phyloP scores from a whole-genome alignment of 2,113 vertebrate species.

The Mus musculus region GRCm39 chr7:39380501-39381000 shows the following conservation, averaged over 20 bases:
- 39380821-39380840: not conserved
- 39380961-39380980: not conserved
- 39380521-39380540: too few relatives aligned
- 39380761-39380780: constrained; percentile 10
- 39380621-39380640: not conserved
- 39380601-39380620: not conserved
- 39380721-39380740: constrained; percentile 5
- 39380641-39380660: not conserved
- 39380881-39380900: not conserved
- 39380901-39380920: not conserved
- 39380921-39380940: too few relatives aligned
- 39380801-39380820: not conserved
- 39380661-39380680: not conserved
- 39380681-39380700: not conserved
- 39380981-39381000: not conserved
- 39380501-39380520: not conserved
- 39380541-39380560: not conserved
- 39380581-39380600: not conserved
- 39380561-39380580: not conserved
- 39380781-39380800: not conserved
- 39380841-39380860: not conserved
- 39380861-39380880: not conserved
- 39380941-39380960: not conserved
- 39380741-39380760: not conserved
- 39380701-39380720: not conserved